Evolutionary conservation across 92 coral and sea anemone genomes (phyloP), one percentile per base, ranked within the genome.

Genomic region (Actinostola sp.): DNA sequence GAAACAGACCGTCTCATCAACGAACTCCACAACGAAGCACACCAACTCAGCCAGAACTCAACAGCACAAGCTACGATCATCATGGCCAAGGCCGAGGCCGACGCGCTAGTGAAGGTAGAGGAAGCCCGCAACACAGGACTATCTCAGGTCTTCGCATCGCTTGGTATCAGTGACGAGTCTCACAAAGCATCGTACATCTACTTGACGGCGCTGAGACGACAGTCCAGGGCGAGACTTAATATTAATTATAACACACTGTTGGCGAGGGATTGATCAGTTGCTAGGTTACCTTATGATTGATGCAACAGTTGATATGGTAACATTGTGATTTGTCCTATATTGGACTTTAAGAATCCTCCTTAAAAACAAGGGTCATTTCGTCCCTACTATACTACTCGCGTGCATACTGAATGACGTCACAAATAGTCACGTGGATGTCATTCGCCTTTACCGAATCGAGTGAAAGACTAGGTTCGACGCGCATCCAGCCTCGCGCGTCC

Each of bases 81-180:
- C 48, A 67, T 63, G 17, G 94, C 97, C n/a, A 78, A 83, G 35
- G 93, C 97, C 12, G 66, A 92, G 0, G 95, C 97, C n/a, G 78
- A 79, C 42, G 84, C 97, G 1, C 89, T 83, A 3, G 77, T 75
- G 11, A 42, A 17, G 23, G 81, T 92, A 67, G 97, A 92, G 53
- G 70, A 83, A n/a, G 95, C 91, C 4, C 88, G 95, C 43, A 89
- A 84, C 63, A 58, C 62, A 31, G 93, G 97, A 3, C 62, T 92
- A 65, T 61, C 77, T 13, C 60, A 67, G 33, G 82, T 92, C 25
- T 92, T 82, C 76, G 21, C 89, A 3, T 71, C 51, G 1, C 81
- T 86, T 19, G 71, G 75, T 38, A 71, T 92, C 52, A 73, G 80
- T 0, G 44, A 73, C 13, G 89, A 84, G 41, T 41, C 55, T 10